Base-by-base conservation (phyloP, 2,797 vertebrate genomes). In the Arctocebus calabarensis region DNA sequence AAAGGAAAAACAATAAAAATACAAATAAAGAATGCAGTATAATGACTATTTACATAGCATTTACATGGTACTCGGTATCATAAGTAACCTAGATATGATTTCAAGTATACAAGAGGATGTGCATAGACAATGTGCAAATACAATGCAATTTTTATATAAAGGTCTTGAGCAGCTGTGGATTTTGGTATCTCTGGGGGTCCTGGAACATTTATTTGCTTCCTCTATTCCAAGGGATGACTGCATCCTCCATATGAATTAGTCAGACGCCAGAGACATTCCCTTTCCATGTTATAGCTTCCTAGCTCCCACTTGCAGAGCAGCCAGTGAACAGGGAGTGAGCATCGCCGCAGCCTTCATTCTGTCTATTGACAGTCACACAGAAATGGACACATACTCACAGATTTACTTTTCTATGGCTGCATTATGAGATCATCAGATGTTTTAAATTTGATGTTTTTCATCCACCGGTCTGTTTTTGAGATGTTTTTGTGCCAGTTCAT, bases 281-380 rank as follows among this genome's bases (percentile, higher is more conserved):
- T 34, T 43, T 55, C 32, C 7, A 0, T 2, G 10, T 19, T 22
- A 0, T 1, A 32, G 34, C 0, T 1, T 9, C 70, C 16, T 14
- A 0, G 2, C 48, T 37, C 34, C 20, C 25, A 32, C 20, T 32
- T 9, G 17, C 3, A 8, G 62, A 45, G 81, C 12, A 22, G 83
- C 16, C 52, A 0, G 43, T 20, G 48, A 3, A 22, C 29, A n/a
- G 25, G 45, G 17, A 25, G 11, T 8, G 61, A 25, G 13, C 34
- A 13, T 5, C 25, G 14, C 45, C 23, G 13, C 52, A n/a, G 14
- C 34, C n/a, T 23, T 29, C 12, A n/a, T 73, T 17, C 75, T 12
- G 1, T 13, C 22, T 74, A 27, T 17, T 48, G 16, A 32, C 37
- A 52, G 55, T 66, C 37, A 5, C 4, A 8, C 32, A 73, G 43